phyloP scores from a whole-genome alignment of 2,888 invertebrate species.

The Desoria tigrina region DNA sequence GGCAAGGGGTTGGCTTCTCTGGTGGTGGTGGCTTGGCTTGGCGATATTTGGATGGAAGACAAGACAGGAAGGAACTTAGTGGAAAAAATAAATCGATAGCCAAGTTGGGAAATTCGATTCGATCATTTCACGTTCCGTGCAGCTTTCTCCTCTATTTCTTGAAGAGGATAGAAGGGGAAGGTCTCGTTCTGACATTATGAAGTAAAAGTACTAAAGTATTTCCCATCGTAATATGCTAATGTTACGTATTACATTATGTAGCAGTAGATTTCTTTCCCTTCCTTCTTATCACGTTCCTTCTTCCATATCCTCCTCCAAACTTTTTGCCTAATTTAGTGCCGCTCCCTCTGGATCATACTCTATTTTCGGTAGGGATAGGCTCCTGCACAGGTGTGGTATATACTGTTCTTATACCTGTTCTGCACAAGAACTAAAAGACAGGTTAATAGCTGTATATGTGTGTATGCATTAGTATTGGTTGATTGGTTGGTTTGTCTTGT shows the following conservation, averaged over 20 bases:
- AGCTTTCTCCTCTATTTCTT: not conserved
- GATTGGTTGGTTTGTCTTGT: not conserved
- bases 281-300: constrained; percentile 1
- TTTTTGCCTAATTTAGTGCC: constrained; percentile 5
- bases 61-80: constrained; percentile 19
- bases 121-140: constrained; percentile 19
- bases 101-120: constrained; percentile 23
- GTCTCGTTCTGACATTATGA: constrained; percentile 6
- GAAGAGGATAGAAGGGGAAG: constrained; percentile 8
- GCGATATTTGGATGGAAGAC: not conserved
- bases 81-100: constrained; percentile 17
- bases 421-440: not conserved
- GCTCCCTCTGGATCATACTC: too few species aligned
- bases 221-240: constrained; percentile 24
- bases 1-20: not conserved
- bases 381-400: not conserved
- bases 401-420: not conserved
- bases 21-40: not conserved
- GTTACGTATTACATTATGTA: constrained; percentile 14
- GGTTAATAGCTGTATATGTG: not conserved
- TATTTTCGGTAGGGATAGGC: too few species aligned
- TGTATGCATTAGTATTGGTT: not conserved
- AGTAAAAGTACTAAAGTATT: constrained; percentile 7
- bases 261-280: constrained; percentile 10
- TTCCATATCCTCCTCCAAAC: not conserved